Percentiles rank a stretch among this genome's conserved stretches.
Evolutionary conservation across 35 echinoderm and acorn worm genomes (phyloP).

Genomic region (Holothuria glaberrima): DNA sequence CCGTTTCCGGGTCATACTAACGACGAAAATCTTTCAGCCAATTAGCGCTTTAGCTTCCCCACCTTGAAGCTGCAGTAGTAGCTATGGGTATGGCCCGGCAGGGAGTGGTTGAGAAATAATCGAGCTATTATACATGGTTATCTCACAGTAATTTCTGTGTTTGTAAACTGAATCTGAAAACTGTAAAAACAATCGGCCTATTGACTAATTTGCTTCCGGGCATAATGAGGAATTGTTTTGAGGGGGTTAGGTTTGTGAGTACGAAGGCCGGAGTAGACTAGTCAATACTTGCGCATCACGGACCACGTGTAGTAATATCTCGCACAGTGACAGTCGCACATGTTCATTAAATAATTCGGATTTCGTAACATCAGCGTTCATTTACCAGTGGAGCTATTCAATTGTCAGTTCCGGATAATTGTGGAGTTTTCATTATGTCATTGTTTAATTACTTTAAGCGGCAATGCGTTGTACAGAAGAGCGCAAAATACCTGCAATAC

Average conservation of each 20-base stretch:
- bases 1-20: no score
- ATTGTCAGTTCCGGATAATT: slow-evolving; percentile 14
- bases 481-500: slow-evolving; percentile 11
- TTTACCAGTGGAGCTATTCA: slow-evolving; percentile 5
- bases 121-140: neutral
- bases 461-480: slow-evolving; percentile 14
- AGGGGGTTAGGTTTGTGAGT: neutral
- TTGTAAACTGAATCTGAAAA: no score
- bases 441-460: slow-evolving; percentile 22
- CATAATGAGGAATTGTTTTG: slow-evolving; percentile 3
- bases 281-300: slow-evolving; percentile 13
- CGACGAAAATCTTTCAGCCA: neutral
- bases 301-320: slow-evolving; percentile 13
- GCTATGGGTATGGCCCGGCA: neutral
- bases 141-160: slow-evolving; percentile 12
- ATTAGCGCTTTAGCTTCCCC: slow-evolving; percentile 23
- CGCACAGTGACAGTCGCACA: slow-evolving; percentile 12
- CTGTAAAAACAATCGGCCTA: slow-evolving; percentile 14
- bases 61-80: slow-evolving; percentile 16
- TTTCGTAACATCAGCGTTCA: slow-evolving; percentile 10
- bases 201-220: slow-evolving; percentile 2
- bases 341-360: slow-evolving; percentile 26
- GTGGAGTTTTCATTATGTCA: slow-evolving; percentile 7
- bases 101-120: slow-evolving; percentile 19
- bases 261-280: slow-evolving; percentile 4